Evolutionary conservation across 2,797 vertebrate genomes (phyloP), one percentile per base, ranked within the genome.

Genomic region (Coranthus polyacanthus): DNA sequence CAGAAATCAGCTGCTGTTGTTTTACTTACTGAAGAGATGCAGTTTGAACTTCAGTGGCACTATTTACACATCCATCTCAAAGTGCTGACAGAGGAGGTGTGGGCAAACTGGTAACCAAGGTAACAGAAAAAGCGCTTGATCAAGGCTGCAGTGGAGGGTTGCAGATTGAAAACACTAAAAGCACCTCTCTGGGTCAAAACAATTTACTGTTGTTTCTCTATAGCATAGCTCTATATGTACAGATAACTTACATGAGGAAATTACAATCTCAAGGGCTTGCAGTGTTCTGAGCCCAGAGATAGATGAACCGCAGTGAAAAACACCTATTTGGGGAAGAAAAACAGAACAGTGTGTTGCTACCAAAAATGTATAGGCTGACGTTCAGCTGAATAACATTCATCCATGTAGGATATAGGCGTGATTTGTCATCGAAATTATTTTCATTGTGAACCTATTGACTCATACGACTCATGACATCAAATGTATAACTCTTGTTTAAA

Each of bases 61-160:
- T 41, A 45, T 46, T 57, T 61, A 5, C 54, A 55, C 44, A 55
- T 60, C 47, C 49, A 61, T 72, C 36, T 78, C 50, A 58, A 80
- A 69, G 29, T 74, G 70, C 78, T 82, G 81, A 81, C 69, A 73
- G 56, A 57, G 66, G 78, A 78, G 38, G 20, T 41, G 26, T 34
- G 15, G 52, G 38, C 41, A 56, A 52, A 68, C 64, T 52, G 72
- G 81, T 86, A 84, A 87, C 85, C 81, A 87, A 72, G 75, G 82
- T 78, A 85, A 86, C 66, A 63, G 73, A 72, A 55, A 75, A 84
- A 70, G 72, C 59, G 44, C 56, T 70, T 73, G 76, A 83, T 86
- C 64, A 82, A 86, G 54, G 67, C 66, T 74, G 54, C 54, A 20
- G 64, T 55, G 62, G 38, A 56, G 61, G 65, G 58, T 52, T 38